phyloP scores from a whole-genome alignment of 2,113 vertebrate genomes.

The Dipodomys ordii region DNA sequence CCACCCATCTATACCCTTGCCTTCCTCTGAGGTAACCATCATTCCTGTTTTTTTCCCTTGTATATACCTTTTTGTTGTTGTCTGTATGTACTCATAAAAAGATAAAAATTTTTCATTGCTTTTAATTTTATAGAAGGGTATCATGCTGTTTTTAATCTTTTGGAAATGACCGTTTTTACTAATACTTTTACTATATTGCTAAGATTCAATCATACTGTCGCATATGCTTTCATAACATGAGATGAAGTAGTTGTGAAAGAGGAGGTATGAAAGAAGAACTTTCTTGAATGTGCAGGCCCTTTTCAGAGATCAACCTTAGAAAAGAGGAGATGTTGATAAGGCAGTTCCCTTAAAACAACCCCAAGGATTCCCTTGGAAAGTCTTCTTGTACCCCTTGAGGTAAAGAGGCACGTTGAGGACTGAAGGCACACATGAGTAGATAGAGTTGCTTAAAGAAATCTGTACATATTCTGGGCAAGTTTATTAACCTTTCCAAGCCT shows the following conservation, averaged over 20 bases:
- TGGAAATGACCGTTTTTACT: conserved; percentile 68
- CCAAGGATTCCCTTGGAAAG: conserved; percentile 19
- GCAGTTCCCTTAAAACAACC: conserved; percentile 43
- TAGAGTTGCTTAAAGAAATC: conserved; percentile 61
- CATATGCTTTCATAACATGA: conserved; percentile 74
- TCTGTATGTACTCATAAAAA: conserved; percentile 77
- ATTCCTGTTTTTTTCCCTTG: conserved; percentile 58
- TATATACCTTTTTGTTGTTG: conserved; percentile 78
- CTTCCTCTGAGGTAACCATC: conserved; percentile 66
- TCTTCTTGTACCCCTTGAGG: conserved; percentile 31
- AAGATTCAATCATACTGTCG: conserved; percentile 71
- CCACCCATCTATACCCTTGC: conserved; percentile 44
- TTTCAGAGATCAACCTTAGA: conserved; percentile 43
- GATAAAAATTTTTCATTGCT: conserved; percentile 61
- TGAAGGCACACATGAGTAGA: conserved; percentile 28
- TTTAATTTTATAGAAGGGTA: conserved; percentile 73
- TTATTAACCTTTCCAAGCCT: conserved; percentile 78
- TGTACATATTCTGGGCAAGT: conserved; percentile 77
- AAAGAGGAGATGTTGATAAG: background rate
- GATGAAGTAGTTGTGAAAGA: conserved; percentile 59
- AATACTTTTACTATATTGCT: conserved; percentile 67
- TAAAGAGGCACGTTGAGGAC: conserved; percentile 57
- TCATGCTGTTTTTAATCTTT: conserved; percentile 77
- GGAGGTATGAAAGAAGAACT: conserved; percentile 47
- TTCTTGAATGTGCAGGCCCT: conserved; percentile 52